Base-by-base conservation (phyloP, 2,888 invertebrate genomes). In the Sphaeridia pumilis region DNA sequence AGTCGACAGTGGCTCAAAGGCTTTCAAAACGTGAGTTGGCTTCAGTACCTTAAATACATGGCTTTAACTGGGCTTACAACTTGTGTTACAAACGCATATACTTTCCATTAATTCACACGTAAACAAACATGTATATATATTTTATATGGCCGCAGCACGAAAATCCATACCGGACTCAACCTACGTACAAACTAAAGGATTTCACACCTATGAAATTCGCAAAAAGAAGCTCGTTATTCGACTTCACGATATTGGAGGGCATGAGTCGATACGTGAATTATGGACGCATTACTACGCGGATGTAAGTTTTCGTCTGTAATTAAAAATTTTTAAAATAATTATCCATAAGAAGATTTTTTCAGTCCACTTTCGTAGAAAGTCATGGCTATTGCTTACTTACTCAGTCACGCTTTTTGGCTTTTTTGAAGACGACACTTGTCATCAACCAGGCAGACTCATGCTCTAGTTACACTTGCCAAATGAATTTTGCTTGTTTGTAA, bases 261-360 rank as follows among this genome's bases (percentile, higher is more conserved):
- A 83, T 3, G 75, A 79, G 2, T 79, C 83, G 65, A 87, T 89
- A 61, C 75, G 88, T 57, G 82, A 81, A 52, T 84, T 89, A 64
- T 89, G 89, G 89, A 74, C 78, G 22, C 83, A 83, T 66, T 89
- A 89, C 71, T 88, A 84, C 69, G 80, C 81, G 58, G 85, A 88
- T 70, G 84, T 84, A 67, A 72, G 75, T 73, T 61, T 45, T n/a
- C n/a, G n/a, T n/a, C n/a, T n/a, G n/a, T n/a, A n/a, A n/a, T n/a
- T n/a, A n/a, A n/a, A n/a, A n/a, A n/a, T n/a, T n/a, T n/a, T n/a
- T n/a, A n/a, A n/a, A n/a, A n/a, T n/a, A n/a, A n/a, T n/a, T n/a
- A n/a, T n/a, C n/a, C n/a, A n/a, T n/a, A n/a, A n/a, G n/a, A n/a
- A n/a, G n/a, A n/a, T n/a, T n/a, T n/a, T n/a, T n/a, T n/a, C n/a